Evolutionary conservation across 2,113 vertebrate genomes (phyloP).

Genomic region (Dromaius novaehollandiae): DNA sequence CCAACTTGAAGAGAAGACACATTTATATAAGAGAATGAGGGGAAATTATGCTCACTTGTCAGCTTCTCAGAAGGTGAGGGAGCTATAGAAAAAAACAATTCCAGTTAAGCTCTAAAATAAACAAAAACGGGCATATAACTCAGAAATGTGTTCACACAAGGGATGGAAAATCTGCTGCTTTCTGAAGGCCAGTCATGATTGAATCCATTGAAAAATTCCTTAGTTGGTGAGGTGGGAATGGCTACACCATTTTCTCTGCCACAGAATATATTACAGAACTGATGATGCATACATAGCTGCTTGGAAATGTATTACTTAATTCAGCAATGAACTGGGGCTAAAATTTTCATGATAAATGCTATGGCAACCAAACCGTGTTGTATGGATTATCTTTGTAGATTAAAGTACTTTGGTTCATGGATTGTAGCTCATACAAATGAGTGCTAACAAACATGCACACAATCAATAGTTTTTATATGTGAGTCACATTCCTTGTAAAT

Average conservation of each 20-base stretch:
- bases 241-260: neutral
- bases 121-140: neutral
- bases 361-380: conserved; percentile 15
- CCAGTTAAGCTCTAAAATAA: conserved; percentile 4
- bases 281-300: neutral
- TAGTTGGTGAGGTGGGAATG: neutral
- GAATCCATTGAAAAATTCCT: neutral
- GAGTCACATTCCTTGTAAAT: neutral
- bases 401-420: conserved; percentile 45
- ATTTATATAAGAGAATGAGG: neutral
- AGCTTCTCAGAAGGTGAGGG: neutral
- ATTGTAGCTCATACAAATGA: neutral
- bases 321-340: neutral
- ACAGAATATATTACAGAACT: neutral
- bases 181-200: neutral
- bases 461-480: neutral
- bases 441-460: neutral
- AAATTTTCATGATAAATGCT: conserved; percentile 34
- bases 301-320: conserved; percentile 19
- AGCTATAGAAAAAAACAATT: neutral
- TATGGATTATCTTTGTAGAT: conserved; percentile 41
- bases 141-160: neutral
- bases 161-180: neutral
- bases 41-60: neutral
- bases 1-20: neutral